Evolutionary conservation across 2,113 vertebrate species (phyloP).

Genomic region (Oncorhynchus clarkii): DNA sequence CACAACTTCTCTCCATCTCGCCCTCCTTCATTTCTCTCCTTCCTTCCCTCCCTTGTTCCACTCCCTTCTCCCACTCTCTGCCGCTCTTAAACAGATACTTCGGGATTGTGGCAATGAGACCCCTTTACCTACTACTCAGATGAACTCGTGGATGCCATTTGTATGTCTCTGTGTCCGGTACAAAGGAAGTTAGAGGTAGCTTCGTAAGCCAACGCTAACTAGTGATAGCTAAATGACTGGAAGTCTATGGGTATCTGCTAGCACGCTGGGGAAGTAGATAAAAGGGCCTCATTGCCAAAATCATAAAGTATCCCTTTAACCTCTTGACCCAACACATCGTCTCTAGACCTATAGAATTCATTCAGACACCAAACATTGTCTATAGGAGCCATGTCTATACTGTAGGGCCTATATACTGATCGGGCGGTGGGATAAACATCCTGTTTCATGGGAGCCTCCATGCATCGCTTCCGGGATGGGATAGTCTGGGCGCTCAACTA

Average conservation of each 20-base stretch:
- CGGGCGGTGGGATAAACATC: not conserved
- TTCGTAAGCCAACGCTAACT: no score
- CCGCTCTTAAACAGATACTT: not conserved
- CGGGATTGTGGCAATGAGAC: not conserved
- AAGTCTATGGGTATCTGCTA: no score
- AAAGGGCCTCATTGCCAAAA: no score
- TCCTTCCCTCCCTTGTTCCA: not conserved
- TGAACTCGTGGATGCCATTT: no score
- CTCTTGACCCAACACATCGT: not conserved
- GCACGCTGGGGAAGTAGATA: no score
- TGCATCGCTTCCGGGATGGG: constrained; percentile 6
- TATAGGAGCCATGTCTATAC: not conserved
- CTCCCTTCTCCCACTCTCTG: not conserved
- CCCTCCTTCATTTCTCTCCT: not conserved
- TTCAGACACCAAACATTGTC: not conserved
- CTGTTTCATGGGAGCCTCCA: not conserved
- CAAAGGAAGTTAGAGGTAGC: no score
- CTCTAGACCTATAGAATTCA: not conserved
- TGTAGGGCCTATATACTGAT: not conserved
- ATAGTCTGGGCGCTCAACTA: constrained; percentile 24
- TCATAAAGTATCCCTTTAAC: not conserved
- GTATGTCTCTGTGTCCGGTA: no score
- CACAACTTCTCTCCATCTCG: constrained; percentile 4
- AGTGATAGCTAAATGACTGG: no score
- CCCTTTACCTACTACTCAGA: no score